Conservation (phyloP, 1,140 invertebrate species). For the Triops longicaudatus region DNA sequence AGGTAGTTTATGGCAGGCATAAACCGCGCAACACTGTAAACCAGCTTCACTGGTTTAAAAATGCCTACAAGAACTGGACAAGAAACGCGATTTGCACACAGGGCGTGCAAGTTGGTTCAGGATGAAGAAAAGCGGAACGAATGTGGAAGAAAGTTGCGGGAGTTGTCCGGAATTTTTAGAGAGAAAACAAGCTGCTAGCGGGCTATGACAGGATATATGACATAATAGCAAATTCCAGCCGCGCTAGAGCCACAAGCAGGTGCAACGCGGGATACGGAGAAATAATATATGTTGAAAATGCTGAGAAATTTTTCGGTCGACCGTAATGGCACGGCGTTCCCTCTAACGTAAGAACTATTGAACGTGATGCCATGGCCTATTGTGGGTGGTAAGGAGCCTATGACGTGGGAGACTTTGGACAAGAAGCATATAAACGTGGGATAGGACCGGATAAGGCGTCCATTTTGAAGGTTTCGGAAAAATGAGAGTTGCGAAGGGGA, state of each 20-base stretch:
- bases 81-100: neutral
- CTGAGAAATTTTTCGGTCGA: no score
- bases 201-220: constrained; percentile 3
- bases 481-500: neutral
- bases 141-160: neutral
- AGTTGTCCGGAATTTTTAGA: neutral
- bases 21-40: neutral
- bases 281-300: neutral
- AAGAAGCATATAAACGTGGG: neutral
- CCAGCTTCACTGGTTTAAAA: neutral
- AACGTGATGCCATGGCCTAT: neutral
- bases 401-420: constrained; percentile 3
- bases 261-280: neutral
- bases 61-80: neutral
- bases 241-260: neutral
- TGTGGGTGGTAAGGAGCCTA: neutral
- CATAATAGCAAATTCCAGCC: constrained; percentile 6
- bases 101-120: neutral
- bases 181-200: neutral
- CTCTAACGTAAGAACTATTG: neutral
- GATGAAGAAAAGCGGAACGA: neutral
- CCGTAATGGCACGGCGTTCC: no score
- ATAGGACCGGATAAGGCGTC: neutral
- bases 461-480: neutral
- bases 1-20: neutral